A percentile compares a stretch with the other conserved stretches of the same genome.
phyloP scores from a whole-genome alignment of 1,140 invertebrate genomes.

The Nephotettix cincticeps region DNA sequence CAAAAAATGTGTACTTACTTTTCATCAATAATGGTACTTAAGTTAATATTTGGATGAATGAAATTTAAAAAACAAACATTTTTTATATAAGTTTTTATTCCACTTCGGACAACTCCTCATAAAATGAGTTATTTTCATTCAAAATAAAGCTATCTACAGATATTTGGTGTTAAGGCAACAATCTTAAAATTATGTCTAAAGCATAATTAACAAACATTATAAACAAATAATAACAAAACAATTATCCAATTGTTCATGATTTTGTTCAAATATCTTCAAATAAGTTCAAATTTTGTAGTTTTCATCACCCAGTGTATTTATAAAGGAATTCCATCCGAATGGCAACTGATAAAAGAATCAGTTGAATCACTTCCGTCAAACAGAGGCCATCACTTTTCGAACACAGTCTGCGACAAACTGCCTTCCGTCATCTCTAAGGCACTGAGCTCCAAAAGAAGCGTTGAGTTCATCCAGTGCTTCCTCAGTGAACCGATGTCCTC shows the following conservation, averaged over 20 bases:
- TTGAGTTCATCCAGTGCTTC: constrained; percentile 34
- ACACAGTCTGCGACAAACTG: constrained; percentile 35
- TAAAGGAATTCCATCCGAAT: background rate
- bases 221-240: background rate
- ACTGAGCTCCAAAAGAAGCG: constrained; percentile 16
- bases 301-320: background rate
- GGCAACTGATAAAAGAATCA: constrained; percentile 2
- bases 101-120: too few species aligned
- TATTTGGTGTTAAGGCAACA: background rate
- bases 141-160: background rate
- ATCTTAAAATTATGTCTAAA: background rate
- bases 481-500: constrained; percentile 37
- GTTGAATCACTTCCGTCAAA: constrained; percentile 25
- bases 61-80: too few species aligned
- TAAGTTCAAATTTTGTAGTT: too few species aligned
- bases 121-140: too few species aligned
- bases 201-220: background rate
- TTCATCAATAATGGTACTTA: too few species aligned
- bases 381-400: constrained; percentile 32
- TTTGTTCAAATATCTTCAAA: too few species aligned
- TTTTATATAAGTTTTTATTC: too few species aligned
- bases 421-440: constrained; percentile 11
- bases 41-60: too few species aligned
- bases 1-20: too few species aligned
- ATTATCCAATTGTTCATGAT: too few species aligned